Base-by-base conservation (phyloP, 1,140 invertebrate species). In the Acromyrmex heyeri region DNA sequence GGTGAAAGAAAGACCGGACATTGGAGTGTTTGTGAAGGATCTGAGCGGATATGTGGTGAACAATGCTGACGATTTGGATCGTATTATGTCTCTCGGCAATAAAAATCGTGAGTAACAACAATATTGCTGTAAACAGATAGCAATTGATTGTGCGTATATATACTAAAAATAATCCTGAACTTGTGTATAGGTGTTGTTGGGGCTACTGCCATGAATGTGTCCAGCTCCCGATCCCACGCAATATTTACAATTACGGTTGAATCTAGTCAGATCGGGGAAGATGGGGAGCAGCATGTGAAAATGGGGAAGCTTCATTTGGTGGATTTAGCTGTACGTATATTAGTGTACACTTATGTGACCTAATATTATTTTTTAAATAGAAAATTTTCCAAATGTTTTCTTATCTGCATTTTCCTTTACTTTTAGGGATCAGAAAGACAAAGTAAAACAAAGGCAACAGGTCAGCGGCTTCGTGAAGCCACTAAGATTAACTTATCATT, bases 401-500 rank as follows among this genome's bases (percentile, higher is more conserved):
- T 57, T 59, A 14, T 85, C 2, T 34, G 30, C 4, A 24, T 44
- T 69, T 76, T 89, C 91, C 59, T 92, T 12, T 10, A 59, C 2
- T 48, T 92, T 27, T 85, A 97, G 96, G 97, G 97, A 34, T 99
- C 98, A 0, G 98, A 99, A 93, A 96, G 98, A 73, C 98, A 99
- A 92, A 98, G 97, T 91, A 99, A 99, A 95, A 99, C 98, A 0
- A 98, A 98, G 92, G 98, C 98, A 6, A 97, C 97, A 8, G 99
- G 99, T 27, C 96, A 98, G 69, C 96, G 98, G 14, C 95, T 99
- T 27, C 98, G 98, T 93, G 99, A 99, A 95, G 99, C 99, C 0
- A 98, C 98, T 3, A 99, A 99, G 95, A 99, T 99, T 87, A 99
- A 99, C 96, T 96, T 99, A 50, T 99, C 98, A 0, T 96, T 99